phyloP scores from a whole-genome alignment of 2,797 vertebrate genomes.

The Catamblyrhynchus diadema region DNA sequence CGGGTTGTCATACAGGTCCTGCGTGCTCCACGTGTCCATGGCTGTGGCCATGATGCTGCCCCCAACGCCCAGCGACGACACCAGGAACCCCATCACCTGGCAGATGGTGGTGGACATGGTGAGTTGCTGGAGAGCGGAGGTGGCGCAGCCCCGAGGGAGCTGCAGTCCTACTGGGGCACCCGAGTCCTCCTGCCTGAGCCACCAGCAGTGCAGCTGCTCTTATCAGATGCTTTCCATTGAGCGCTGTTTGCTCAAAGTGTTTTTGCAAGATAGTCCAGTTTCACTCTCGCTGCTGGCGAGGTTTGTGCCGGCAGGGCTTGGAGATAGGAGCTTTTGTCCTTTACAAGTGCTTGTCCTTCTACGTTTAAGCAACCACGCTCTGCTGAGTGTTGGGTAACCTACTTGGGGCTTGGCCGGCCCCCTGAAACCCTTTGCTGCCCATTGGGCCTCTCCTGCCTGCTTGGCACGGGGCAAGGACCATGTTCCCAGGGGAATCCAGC shows the following conservation, averaged over 20 bases:
- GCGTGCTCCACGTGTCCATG: slow-evolving; percentile 85
- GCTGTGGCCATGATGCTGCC: slow-evolving; percentile 80
- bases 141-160: neutral
- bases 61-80: slow-evolving; percentile 76
- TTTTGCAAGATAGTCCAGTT: slow-evolving; percentile 83
- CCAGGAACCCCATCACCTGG: slow-evolving; percentile 82
- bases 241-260: slow-evolving; percentile 76
- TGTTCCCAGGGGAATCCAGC: neutral
- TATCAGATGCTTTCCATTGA: slow-evolving; percentile 69
- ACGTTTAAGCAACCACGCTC: neutral
- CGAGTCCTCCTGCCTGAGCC: slow-evolving; percentile 12
- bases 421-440: neutral
- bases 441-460: neutral
- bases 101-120: slow-evolving; percentile 82
- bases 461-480: neutral
- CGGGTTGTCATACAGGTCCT: slow-evolving; percentile 81
- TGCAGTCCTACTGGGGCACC: neutral
- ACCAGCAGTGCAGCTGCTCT: slow-evolving; percentile 38
- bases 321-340: slow-evolving; percentile 67
- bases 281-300: slow-evolving; percentile 64
- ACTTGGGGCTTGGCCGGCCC: neutral
- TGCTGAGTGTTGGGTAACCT: neutral
- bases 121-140: neutral
- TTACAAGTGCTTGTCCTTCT: slow-evolving; percentile 63
- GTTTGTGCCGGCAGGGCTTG: slow-evolving; percentile 51